A percentile compares a stretch with the other conserved stretches of the same genome.
Conservation (phyloP, 2,888 invertebrate genomes). For the Rhodophaea formosa region DNA sequence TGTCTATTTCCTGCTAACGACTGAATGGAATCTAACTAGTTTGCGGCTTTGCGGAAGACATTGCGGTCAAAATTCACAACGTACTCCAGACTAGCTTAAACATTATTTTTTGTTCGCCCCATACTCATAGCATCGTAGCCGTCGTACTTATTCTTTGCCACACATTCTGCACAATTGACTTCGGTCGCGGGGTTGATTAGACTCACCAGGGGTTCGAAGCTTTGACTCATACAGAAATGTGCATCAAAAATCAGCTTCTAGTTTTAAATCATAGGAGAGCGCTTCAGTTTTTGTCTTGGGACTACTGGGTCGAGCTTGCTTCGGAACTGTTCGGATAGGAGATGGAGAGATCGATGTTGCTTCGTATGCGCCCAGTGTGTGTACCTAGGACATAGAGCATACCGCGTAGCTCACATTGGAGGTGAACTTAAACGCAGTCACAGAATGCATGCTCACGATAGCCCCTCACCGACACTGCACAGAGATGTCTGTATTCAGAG, state of each 20-base stretch:
- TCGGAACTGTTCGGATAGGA: conserved; percentile 45
- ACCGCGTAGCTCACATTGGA: conserved; percentile 56
- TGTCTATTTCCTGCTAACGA: conserved; percentile 1
- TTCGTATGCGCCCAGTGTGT: conserved; percentile 57
- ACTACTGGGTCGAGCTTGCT: conserved; percentile 38
- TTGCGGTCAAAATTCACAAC: background rate
- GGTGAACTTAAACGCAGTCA: conserved; percentile 67
- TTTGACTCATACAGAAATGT: conserved; percentile 35
- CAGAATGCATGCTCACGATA: conserved; percentile 55
- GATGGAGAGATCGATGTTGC: conserved; percentile 57
- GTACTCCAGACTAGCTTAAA: conserved; percentile 19
- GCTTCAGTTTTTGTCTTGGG: conserved; percentile 33
- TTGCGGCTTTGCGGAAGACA: conserved; percentile 4
- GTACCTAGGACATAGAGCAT: conserved; percentile 47
- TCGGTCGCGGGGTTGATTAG: conserved; percentile 38
- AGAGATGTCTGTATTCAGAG: conserved; percentile 67
- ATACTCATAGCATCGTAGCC: conserved; percentile 41
- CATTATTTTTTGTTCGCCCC: conserved; percentile 45
- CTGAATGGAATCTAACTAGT: conserved; percentile 1
- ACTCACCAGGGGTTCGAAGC: conserved; percentile 47
- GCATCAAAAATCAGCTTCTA: conserved; percentile 54
- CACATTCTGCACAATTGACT: conserved; percentile 56
- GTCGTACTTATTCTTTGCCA: conserved; percentile 55
- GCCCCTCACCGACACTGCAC: conserved; percentile 34
- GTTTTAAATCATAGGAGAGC: conserved; percentile 38